Evolutionary conservation across 92 coral and sea anemone genomes (phyloP).

Genomic region (Plumapathes pennacea): DNA sequence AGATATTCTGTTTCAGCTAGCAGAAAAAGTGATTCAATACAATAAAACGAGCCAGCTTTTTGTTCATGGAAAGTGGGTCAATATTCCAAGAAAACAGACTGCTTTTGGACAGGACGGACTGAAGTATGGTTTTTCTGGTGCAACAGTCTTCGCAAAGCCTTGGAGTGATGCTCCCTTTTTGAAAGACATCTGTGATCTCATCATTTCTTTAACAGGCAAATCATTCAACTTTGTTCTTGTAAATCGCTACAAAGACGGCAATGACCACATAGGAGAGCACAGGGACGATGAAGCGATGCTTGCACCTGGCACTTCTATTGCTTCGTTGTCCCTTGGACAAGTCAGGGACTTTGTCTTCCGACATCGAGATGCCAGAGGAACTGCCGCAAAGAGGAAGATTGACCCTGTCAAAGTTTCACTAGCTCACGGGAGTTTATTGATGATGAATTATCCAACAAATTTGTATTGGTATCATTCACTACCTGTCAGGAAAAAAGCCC

Average conservation of each 20-base stretch:
- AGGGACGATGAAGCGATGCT: slow-evolving; percentile 76
- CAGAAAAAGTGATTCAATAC: slow-evolving; percentile 67
- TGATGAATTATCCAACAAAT: slow-evolving; percentile 85
- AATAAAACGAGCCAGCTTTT: slow-evolving; percentile 52
- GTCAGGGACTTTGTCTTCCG: slow-evolving; percentile 81
- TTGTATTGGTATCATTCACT: slow-evolving; percentile 79
- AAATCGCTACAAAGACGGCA: slow-evolving; percentile 81
- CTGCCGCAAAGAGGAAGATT: slow-evolving; percentile 41
- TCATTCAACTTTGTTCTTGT: slow-evolving; percentile 79
- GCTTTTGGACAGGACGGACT: slow-evolving; percentile 77
- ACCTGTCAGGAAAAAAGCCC: slow-evolving; percentile 63
- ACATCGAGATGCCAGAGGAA: slow-evolving; percentile 73
- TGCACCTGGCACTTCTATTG: slow-evolving; percentile 59
- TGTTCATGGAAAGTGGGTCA: slow-evolving; percentile 73
- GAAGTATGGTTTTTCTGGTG: slow-evolving; percentile 70
- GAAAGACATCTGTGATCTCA: slow-evolving; percentile 34
- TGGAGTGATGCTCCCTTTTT: slow-evolving; percentile 73
- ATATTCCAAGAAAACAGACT: slow-evolving; percentile 68
- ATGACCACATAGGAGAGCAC: slow-evolving; percentile 86
- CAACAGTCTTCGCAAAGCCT: slow-evolving; percentile 63
- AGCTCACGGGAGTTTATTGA: slow-evolving; percentile 65
- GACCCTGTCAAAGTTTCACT: slow-evolving; percentile 70
- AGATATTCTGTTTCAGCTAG: slow-evolving; percentile 48
- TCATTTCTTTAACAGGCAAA: slow-evolving; percentile 40
- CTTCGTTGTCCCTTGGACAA: slow-evolving; percentile 76